Evolutionary conservation across 2,113 vertebrate genomes (phyloP), one percentile per base, ranked within the genome.

Genomic region (Rhadina sibilatrix): DNA sequence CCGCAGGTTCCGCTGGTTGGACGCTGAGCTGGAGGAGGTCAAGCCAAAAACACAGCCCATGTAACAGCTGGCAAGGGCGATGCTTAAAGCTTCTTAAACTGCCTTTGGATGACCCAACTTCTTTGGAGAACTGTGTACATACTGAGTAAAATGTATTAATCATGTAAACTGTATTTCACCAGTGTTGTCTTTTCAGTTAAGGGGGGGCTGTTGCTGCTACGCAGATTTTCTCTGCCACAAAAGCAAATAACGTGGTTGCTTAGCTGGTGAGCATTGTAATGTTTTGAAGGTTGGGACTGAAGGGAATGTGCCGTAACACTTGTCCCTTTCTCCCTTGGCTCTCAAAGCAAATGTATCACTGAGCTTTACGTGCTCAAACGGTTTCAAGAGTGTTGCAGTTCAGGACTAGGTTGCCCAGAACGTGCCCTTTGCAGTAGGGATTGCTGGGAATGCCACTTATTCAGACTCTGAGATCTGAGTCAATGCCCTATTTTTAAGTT

Each of bases 1-100:
- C 82, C 99, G 99, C 30, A 97, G 96, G 7, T 99, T 94, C 97
- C 99, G 99, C 87, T 99, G 98, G 98, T 90, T 99, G 88, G 98
- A 98, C 0, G 80, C 98, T 9, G 98, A 99, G 31, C 89, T 99
- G 13, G 98, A 98, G 15, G 99, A 99, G 6, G 97, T 97, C 25
- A 99, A 98, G 89, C 98, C 98, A 4, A 99, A 98, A 96, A 98
- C 98, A 0, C 98, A 99, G 75, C 96, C 94, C 53, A 64, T 97
- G 81, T 99, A 98, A 98, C 74, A 87, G 20, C 37, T 85, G 44
- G 53, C 24, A 47, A 28, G 61, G 46, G 47, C 38, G n/a, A 64
- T 86, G 63, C 56, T 40, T 28, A 11, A 14, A 4, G 3, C 53
- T 53, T 35, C 23, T 65, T 20, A 13, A 59, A 66, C 75, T 47